Base-by-base conservation (phyloP, 2,113 vertebrate genomes). In the Neomonachus schauinslandi region DNA sequence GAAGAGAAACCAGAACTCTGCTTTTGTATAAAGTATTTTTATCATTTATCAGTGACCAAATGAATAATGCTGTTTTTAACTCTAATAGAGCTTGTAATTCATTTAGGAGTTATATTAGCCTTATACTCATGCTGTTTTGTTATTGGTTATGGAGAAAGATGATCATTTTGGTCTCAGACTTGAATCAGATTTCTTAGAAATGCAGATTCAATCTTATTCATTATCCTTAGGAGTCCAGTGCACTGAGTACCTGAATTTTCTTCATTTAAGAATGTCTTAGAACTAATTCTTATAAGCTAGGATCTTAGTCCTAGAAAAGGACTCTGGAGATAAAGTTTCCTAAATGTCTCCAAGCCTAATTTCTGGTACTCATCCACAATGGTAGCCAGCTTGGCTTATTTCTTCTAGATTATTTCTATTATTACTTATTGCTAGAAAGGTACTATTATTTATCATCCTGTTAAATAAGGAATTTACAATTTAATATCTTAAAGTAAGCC, bases 111-210 rank as follows among this genome's bases (percentile, higher is more conserved):
- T 90, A 42, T n/a, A 63, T 81, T 89, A 95, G 53, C 7, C 51
- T 36, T 15, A 11, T 72, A 19, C 3, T 91, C 31, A n/a, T 18
- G 8, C 36, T 63, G 0, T 95, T 92, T 96, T 31, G 13, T 63
- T 61, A 63, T 26, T 82, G 76, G 22, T 83, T 65, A n/a, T 55
- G 82, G 82, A 84, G 65, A 80, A 84, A 91, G 89, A 74, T 1
- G 39, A 93, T 84, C 19, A 91, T 74, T 92, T 92, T 92, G 10
- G 18, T 26, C 31, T 97, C 39, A 28, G 31, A 63, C 57, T 13
- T 81, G 55, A 87, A 88, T 26, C n/a, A 87, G 49, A 83, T 77
- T 95, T 87, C 86, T 94, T 94, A 85, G 84, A 97, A 96, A 81
- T 94, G 72, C n/a, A 74, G 39, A 69, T 91, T 81, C 16, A 91